A percentile compares a stretch with the other conserved stretches of the same genome.
phyloP scores from a whole-genome alignment of 2,113 vertebrate species.

The Ia io region DNA sequence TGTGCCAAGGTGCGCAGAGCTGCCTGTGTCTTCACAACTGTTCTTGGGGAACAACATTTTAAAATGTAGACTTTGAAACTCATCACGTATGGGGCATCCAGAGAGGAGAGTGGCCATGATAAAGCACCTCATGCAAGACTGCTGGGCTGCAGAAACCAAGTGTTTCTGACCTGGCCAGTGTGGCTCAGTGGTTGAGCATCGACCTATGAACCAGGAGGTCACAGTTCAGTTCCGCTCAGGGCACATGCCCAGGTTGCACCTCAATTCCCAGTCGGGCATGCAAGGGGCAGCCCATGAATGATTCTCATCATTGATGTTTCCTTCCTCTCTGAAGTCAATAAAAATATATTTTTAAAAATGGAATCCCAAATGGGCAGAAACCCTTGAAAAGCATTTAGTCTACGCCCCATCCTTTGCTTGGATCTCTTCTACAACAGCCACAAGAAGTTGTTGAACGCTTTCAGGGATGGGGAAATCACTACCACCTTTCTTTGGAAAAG shows the following conservation, averaged over 20 bases:
- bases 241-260: too few relatives aligned
- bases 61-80: background rate
- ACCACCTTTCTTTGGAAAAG: background rate
- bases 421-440: background rate
- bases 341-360: too few relatives aligned
- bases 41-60: background rate
- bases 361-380: background rate
- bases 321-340: too few relatives aligned
- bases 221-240: too few relatives aligned
- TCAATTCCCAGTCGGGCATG: too few relatives aligned
- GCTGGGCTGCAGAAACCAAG: background rate
- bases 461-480: background rate
- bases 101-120: too few relatives aligned
- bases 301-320: too few relatives aligned
- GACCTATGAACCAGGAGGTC: too few relatives aligned
- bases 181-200: too few relatives aligned
- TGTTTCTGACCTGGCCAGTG: background rate
- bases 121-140: background rate
- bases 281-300: too few relatives aligned
- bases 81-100: rapidly evolving
- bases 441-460: background rate
- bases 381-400: background rate
- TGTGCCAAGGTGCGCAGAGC: background rate
- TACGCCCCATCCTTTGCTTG: background rate
- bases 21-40: background rate